phyloP scores from a whole-genome alignment of 2,888 invertebrate species.

The Ellobium chinense region DNA sequence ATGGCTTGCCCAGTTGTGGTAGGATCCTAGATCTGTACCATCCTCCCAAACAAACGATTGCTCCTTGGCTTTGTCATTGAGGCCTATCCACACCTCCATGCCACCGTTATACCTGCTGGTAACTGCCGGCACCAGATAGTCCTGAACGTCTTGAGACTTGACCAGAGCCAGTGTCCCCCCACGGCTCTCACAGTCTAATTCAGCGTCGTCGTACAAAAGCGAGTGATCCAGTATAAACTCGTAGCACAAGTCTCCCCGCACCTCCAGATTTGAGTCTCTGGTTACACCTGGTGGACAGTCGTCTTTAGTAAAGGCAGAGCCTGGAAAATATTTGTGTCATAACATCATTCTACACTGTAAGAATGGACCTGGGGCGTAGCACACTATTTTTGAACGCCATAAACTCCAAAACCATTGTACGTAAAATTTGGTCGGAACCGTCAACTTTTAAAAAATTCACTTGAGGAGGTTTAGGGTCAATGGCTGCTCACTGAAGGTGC shows the following conservation, averaged over 20 bases:
- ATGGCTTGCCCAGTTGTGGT: not conserved
- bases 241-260: constrained; percentile 12
- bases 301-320: not conserved
- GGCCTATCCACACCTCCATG: constrained; percentile 27
- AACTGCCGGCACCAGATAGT: constrained; percentile 12
- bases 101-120: not conserved
- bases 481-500: too few species aligned
- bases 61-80: constrained; percentile 14
- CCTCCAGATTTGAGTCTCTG: not conserved
- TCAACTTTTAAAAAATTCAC: too few species aligned
- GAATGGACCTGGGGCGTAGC: too few species aligned
- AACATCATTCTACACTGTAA: too few species aligned
- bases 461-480: too few species aligned
- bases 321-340: constrained; percentile 7
- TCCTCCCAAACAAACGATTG: constrained; percentile 4
- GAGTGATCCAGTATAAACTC: constrained; percentile 18
- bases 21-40: not conserved
- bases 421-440: too few species aligned
- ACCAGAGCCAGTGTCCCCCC: constrained; percentile 35
- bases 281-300: constrained; percentile 29
- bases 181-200: constrained; percentile 17
- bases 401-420: too few species aligned
- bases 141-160: constrained; percentile 2
- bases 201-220: not conserved
- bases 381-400: too few species aligned